phyloP scores from a whole-genome alignment of 2,113 vertebrate genomes.

The Myanophis thanlyinensis region DNA sequence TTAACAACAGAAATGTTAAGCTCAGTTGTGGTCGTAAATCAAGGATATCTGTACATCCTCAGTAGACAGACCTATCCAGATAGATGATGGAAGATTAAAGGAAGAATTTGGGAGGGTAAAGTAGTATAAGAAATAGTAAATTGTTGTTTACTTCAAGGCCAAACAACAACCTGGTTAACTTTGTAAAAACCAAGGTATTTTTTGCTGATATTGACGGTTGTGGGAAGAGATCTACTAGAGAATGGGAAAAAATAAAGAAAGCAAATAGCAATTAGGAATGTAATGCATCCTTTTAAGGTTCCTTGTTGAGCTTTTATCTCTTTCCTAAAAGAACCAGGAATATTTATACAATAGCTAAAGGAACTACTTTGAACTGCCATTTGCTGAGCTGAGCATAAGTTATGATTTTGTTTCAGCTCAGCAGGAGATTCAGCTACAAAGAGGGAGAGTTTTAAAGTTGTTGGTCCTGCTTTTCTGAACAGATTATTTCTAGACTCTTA shows the following conservation, averaged over 20 bases:
- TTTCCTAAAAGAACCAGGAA: background rate
- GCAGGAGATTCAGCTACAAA: conserved; percentile 30
- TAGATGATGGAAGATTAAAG: background rate
- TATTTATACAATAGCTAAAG: conserved; percentile 2
- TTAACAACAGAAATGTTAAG: no score
- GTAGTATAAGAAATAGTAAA: background rate
- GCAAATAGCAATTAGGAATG: background rate
- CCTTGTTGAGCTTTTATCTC: conserved; percentile 25
- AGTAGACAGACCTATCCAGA: background rate
- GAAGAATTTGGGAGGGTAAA: background rate
- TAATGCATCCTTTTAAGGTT: background rate
- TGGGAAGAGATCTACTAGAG: fast-evolving
- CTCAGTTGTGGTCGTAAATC: no score
- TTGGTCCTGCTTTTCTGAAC: background rate
- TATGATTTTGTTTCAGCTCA: conserved; percentile 22
- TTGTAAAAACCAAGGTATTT: background rate
- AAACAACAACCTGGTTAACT: background rate
- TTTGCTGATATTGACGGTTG: background rate
- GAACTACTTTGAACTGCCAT: conserved; percentile 15
- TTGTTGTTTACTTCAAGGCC: conserved; percentile 21
- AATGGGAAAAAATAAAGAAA: background rate
- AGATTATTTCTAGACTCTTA: conserved; percentile 9
- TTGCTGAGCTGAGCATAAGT: conserved; percentile 6
- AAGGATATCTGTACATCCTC: background rate
- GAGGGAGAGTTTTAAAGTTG: background rate